Percentiles rank a stretch among this genome's conserved stretches.
Evolutionary conservation across 30 jellyfish, hydroid and myxozoan species (phyloP).

Genomic region (Catostylus mosaicus): DNA sequence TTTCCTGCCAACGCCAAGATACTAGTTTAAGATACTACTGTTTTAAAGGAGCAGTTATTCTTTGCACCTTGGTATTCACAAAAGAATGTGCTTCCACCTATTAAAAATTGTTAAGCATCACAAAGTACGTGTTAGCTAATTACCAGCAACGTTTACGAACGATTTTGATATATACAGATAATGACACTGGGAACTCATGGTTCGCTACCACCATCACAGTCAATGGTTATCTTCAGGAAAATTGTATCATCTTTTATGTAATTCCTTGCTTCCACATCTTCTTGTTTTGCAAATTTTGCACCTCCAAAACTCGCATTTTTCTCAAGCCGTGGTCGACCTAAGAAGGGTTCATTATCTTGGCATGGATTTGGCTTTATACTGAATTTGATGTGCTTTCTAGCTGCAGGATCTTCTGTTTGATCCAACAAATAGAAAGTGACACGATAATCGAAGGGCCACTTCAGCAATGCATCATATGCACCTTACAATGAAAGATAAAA

Average conservation of each 20-base stretch:
- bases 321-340: conserved; percentile 96
- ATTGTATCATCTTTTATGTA: conserved; percentile 88
- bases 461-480: conserved; percentile 90
- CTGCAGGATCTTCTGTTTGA: conserved; percentile 73
- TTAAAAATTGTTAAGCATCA: no score
- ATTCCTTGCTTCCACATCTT: conserved; percentile 81
- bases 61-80: no score
- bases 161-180: neutral
- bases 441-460: conserved; percentile 97
- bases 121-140: no score
- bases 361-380: conserved; percentile 99
- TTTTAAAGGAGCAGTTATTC: no score
- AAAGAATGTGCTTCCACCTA: no score
- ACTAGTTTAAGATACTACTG: no score
- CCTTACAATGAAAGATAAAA: conserved; percentile 46
- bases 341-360: conserved; percentile 88
- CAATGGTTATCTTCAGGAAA: conserved; percentile 82
- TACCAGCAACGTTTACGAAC: no score
- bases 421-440: conserved; percentile 92
- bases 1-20: no score
- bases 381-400: conserved; percentile 86
- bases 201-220: conserved; percentile 96
- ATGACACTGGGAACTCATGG: conserved; percentile 33
- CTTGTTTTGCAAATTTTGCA: conserved; percentile 96
- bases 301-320: conserved; percentile 99